A percentile compares a stretch with the other conserved stretches of the same genome.
phyloP scores from a whole-genome alignment of 2,888 invertebrate species.

The Diabrotica balteata region DNA sequence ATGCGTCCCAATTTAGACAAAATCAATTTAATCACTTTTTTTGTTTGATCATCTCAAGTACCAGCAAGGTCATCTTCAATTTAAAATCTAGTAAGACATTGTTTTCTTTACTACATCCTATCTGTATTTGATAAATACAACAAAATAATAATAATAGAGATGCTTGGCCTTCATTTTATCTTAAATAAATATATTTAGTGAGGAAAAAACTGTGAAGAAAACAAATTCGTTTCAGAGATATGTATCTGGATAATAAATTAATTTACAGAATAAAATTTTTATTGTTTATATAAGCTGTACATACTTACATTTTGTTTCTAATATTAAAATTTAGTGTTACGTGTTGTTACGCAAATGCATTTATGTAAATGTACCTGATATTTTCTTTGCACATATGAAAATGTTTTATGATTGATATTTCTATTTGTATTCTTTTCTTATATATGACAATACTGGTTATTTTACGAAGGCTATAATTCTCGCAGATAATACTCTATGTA shows the following conservation, averaged over 20 bases:
- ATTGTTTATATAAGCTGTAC: conserved; percentile 19
- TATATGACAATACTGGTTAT: no score
- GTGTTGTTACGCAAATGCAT: no score
- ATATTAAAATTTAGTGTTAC: neutral
- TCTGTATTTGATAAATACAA: conserved; percentile 40
- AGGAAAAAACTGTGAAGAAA: conserved; percentile 34
- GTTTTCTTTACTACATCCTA: conserved; percentile 37
- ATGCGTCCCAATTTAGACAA: conserved; percentile 13
- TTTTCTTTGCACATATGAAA: no score
- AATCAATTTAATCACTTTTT: conserved; percentile 13
- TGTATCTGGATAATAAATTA: conserved; percentile 32
- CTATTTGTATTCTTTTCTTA: no score
- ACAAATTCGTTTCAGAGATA: conserved; percentile 34
- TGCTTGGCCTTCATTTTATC: conserved; percentile 43
- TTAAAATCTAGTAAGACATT: conserved; percentile 37
- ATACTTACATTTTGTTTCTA: neutral
- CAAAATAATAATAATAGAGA: conserved; percentile 39
- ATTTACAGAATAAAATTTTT: conserved; percentile 20
- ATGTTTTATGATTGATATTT: no score
- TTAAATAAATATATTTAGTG: conserved; percentile 42
- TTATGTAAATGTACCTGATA: no score
- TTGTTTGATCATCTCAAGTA: conserved; percentile 27
- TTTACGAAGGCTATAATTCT: no score
- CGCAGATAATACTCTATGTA: no score
- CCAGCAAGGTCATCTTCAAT: conserved; percentile 37